Evolutionary conservation across 1,140 invertebrate genomes (phyloP), one percentile per base, ranked within the genome.

Genomic region (Danaus melanippus): DNA sequence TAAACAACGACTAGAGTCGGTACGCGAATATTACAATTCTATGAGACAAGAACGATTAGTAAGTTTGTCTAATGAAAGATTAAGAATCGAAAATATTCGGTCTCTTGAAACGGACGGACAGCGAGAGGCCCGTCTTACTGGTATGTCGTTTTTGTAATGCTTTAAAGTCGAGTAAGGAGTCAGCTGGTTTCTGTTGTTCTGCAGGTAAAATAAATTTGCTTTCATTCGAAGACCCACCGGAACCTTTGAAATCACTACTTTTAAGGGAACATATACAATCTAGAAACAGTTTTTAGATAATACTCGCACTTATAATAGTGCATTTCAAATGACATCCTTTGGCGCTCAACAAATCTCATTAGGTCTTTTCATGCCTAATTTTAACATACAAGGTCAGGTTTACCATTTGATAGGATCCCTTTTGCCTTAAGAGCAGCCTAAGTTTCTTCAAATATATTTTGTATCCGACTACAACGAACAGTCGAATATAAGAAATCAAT

Each of bases 371-470:
- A 62, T 61, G 61, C 56, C 62, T 15, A 67, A 58, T 50, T 67
- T 63, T 40, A 67, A 66, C 42, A 39, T 60, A n/a, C 53, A 55
- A 49, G 41, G 46, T 43, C 53, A 44, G 17, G 46, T 43, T 42
- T 56, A 56, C 9, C n/a, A n/a, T n/a, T n/a, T n/a, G n/a, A n/a
- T n/a, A n/a, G n/a, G n/a, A n/a, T n/a, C n/a, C 46, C 11, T 66
- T 11, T 48, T 55, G 59, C 47, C 59, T 39, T 45, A 64, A 56
- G 44, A 41, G 8, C 40, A 62, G 17, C 47, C 58, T 43, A 56
- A 58, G 51, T 64, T 64, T 52, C 58, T 64, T 40, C 56, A 64
- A 60, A 52, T 63, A 41, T 66, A 67, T 60, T 63, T 66, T 60
- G 56, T 67, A 47, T 65, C 62, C 17, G 54, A 69, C 59, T 44